A percentile compares a stretch with the other conserved stretches of the same genome.
These are phyloP conservation scores for Orchestia grillus DNA, from an alignment of 1,140 invertebrate genomes.

Conservation along the genomic window DNA sequence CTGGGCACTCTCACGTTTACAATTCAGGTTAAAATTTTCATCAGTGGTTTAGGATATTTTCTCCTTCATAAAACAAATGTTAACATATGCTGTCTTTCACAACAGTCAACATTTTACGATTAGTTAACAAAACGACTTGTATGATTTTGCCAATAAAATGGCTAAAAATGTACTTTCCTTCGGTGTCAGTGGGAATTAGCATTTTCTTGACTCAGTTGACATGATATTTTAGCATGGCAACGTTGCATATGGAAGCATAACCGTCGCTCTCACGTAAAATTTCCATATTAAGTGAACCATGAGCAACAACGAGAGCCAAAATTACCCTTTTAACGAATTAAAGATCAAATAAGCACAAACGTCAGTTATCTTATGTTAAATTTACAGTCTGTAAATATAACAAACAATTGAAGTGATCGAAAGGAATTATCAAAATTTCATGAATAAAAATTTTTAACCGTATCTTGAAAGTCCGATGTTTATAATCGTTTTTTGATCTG, in stretches of 20 bases:
- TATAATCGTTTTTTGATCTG: background rate
- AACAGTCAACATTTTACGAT: background rate
- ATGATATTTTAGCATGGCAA: background rate
- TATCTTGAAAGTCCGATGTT: background rate
- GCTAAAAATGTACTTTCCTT: background rate
- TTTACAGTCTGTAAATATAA: background rate
- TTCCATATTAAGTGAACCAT: background rate
- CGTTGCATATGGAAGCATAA: background rate
- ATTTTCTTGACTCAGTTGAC: background rate
- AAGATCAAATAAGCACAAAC: background rate
- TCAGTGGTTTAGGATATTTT: background rate
- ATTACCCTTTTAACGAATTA: background rate
- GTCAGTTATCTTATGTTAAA: background rate
- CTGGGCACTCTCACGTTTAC: background rate
- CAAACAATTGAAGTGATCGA: background rate
- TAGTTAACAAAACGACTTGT: background rate
- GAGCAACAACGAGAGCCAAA: background rate
- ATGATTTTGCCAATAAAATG: background rate
- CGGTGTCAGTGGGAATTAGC: background rate
- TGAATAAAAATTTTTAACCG: background rate
- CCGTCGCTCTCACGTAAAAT: background rate
- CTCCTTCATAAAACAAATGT: background rate
- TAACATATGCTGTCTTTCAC: background rate
- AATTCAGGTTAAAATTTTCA: background rate
- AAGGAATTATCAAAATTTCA: background rate